Evolutionary conservation across 1,140 invertebrate species (phyloP).

Genomic region (Trichonephila inaurata): DNA sequence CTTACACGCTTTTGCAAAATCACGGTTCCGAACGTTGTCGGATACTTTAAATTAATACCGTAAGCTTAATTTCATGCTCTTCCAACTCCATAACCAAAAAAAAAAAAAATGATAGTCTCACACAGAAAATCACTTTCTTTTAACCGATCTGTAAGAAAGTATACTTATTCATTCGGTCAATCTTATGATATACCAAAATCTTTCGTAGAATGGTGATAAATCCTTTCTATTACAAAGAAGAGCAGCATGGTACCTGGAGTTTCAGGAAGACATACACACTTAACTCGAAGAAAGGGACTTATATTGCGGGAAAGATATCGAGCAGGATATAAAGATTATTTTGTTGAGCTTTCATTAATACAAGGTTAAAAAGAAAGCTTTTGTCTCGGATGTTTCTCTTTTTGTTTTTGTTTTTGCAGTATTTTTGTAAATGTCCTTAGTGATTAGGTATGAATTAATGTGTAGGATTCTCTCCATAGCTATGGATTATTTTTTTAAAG

Average conservation of each 20-base stretch:
- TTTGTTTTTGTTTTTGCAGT: background rate
- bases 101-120: background rate
- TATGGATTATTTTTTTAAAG: too few relatives aligned
- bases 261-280: slow-evolving; percentile 11
- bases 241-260: background rate
- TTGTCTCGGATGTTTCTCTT: background rate
- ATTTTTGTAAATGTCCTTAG: background rate
- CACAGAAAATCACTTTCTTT: background rate
- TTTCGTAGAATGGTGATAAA: background rate
- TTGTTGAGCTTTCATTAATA: background rate
- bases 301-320: background rate
- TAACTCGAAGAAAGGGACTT: slow-evolving; percentile 1
- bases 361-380: background rate
- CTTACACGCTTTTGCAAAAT: too few relatives aligned
- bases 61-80: background rate
- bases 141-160: background rate
- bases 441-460: too few relatives aligned
- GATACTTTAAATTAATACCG: too few relatives aligned
- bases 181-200: background rate
- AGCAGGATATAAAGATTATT: background rate
- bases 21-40: too few relatives aligned
- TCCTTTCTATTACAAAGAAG: slow-evolving; percentile 15
- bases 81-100: background rate
- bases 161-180: background rate
- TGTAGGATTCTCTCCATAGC: too few relatives aligned